phyloP scores from a whole-genome alignment of 2,888 invertebrate genomes.

The Dasysyrphus tricinctus region DNA sequence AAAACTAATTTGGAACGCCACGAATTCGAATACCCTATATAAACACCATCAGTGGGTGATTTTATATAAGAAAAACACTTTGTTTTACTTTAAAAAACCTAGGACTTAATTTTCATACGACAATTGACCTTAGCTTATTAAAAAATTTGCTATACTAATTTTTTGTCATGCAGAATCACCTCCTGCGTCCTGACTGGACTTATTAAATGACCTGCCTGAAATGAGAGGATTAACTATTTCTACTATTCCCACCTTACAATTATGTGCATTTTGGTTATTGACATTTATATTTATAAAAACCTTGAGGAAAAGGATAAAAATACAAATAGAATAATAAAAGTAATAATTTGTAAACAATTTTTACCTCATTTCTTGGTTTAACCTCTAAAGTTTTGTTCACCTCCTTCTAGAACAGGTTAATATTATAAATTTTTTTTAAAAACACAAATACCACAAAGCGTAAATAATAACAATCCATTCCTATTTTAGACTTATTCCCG shows the following conservation, averaged over 20 bases:
- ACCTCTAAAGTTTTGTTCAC: conserved; percentile 32
- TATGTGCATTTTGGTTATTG: neutral
- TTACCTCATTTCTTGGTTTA: neutral
- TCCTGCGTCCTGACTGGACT: too few species aligned
- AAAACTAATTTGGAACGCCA: too few species aligned
- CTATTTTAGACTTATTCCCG: conserved; percentile 34
- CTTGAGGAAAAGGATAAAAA: neutral
- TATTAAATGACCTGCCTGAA: neutral
- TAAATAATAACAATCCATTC: conserved; percentile 43
- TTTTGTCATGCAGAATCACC: too few species aligned
- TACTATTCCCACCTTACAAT: neutral
- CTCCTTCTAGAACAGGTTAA: neutral
- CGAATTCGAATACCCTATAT: too few species aligned
- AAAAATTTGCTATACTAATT: too few species aligned
- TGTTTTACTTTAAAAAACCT: too few species aligned
- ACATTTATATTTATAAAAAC: neutral
- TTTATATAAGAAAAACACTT: too few species aligned
- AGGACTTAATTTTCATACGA: too few species aligned
- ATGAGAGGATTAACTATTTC: neutral
- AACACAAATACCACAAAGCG: conserved; percentile 9
- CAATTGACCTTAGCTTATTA: too few species aligned
- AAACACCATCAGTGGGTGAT: too few species aligned
- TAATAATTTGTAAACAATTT: neutral
- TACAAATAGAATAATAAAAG: neutral
- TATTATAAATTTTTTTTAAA: neutral